Evolutionary conservation across 2,797 vertebrate genomes (phyloP), one percentile per base, ranked within the genome.

Genomic region (Siniperca scherzeri): DNA sequence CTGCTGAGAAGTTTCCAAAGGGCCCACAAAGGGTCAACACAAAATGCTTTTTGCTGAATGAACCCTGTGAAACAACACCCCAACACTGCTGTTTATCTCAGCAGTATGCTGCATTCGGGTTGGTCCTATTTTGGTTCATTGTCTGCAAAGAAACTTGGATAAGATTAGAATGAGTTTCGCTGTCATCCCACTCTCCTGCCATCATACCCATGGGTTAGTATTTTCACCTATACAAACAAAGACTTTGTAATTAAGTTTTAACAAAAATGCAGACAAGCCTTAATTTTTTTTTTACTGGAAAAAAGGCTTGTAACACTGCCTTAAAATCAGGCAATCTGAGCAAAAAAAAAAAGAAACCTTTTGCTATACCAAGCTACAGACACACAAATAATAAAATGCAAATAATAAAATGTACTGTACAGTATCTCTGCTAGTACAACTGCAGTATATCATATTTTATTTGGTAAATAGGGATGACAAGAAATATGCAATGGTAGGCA

Each of bases 401-500:
- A 27, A 56, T 17, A 56, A 40, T 14, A 57, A 4, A 33, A 25
- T 50, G 12, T 13, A 0, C 13, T 27, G 16, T 13, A 60, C 50
- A 1, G 30, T 0, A 27, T 36, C 13, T 56, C 13, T 56, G 12
- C 13, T 12, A 1, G 30, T 55, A 9, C 16, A 30, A 64, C 5
- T 62, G 5, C 5, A 33, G 25, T 16, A 9, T 11, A 59, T 61
- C 25, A 68, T 7, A 38, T 21, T 60, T 25, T 11, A 13, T 36
- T 44, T 40, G 2, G 48, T 59, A 65, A 80, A 72, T 44, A 59
- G 5, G 46, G 10, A 78, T 17, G 22, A 82, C 56, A 75, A 70
- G 9, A 69, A 62, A 70, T 3, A 61, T 48, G n/a, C 77, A 80
- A 80, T 52, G 9, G 36, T 78, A 64, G 52, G 60, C 57, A 86